Percentiles rank a stretch among this genome's conserved stretches.
Conservation (phyloP, 2,888 invertebrate genomes). For the Conistra vaccinii region DNA sequence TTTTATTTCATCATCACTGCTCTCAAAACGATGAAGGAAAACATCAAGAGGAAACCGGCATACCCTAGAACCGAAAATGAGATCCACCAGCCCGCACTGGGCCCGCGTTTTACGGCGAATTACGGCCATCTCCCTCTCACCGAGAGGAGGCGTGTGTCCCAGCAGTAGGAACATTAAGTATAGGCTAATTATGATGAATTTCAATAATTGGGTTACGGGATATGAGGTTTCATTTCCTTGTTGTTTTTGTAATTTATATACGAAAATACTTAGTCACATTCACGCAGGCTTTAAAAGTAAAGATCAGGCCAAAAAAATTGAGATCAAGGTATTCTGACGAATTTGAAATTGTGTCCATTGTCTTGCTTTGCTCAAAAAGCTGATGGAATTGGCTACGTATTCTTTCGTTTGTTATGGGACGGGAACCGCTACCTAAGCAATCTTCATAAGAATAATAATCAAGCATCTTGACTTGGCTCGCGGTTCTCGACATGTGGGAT, state of each 20-base stretch:
- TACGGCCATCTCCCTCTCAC: no score
- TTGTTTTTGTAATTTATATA: background rate
- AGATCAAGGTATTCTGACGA: slow-evolving; percentile 28
- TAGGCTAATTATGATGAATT: no score
- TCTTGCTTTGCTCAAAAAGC: background rate
- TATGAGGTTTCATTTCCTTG: slow-evolving; percentile 7
- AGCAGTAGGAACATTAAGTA: no score
- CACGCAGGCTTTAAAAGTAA: background rate
- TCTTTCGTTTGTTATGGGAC: background rate
- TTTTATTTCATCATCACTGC: no score
- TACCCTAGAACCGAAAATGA: no score
- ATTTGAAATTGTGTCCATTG: slow-evolving; percentile 8
- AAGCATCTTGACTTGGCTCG: no score
- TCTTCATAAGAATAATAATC: background rate
- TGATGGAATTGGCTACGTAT: background rate
- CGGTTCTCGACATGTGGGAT: no score
- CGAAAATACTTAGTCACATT: background rate
- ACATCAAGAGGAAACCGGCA: no score
- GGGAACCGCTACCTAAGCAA: background rate
- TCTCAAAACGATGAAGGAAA: no score
- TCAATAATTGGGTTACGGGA: slow-evolving; percentile 18
- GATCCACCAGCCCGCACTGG: no score
- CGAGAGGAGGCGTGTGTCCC: no score
- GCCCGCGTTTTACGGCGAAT: no score
- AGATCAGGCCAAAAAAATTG: slow-evolving; percentile 7